Percentiles rank a stretch among this genome's conserved stretches.
Evolutionary conservation across 1,140 invertebrate genomes (phyloP).

Genomic region (Trypoxylus dichotomus): DNA sequence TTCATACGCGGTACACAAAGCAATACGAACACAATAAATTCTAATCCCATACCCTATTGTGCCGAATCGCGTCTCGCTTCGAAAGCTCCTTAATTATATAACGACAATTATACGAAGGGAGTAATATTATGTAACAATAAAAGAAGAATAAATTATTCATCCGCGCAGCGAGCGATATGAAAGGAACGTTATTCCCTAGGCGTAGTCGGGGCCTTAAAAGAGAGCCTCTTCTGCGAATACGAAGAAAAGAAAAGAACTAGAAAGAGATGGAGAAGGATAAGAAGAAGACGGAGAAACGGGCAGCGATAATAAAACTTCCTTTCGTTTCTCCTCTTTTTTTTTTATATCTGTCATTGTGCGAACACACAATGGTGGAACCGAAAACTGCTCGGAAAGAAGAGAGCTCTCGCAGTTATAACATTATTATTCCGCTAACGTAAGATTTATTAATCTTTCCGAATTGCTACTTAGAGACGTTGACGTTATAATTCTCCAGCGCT

Average conservation of each 20-base stretch:
- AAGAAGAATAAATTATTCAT: constrained; percentile 21
- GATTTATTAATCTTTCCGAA: constrained; percentile 22
- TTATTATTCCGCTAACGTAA: constrained; percentile 14
- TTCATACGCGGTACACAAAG: background rate
- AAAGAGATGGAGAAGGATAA: background rate
- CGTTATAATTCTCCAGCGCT: background rate
- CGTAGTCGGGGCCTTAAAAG: background rate
- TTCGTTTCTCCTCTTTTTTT: background rate
- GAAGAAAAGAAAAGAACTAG: background rate
- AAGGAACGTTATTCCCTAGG: background rate
- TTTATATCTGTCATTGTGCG: constrained; percentile 21
- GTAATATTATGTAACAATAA: constrained; percentile 5
- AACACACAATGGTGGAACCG: constrained; percentile 4
- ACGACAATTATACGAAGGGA: constrained; percentile 10
- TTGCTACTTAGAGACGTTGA: background rate
- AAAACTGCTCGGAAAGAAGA: background rate
- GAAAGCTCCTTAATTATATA: constrained; percentile 1
- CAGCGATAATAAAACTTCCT: constrained; percentile 20
- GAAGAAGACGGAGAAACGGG: background rate
- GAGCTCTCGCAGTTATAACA: constrained; percentile 3
- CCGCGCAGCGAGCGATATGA: background rate
- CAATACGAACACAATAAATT: background rate
- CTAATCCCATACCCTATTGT: background rate
- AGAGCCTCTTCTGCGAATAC: background rate
- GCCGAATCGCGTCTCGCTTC: background rate